phyloP scores from a whole-genome alignment of 2,888 invertebrate genomes.

The Trachelus tabidus region DNA sequence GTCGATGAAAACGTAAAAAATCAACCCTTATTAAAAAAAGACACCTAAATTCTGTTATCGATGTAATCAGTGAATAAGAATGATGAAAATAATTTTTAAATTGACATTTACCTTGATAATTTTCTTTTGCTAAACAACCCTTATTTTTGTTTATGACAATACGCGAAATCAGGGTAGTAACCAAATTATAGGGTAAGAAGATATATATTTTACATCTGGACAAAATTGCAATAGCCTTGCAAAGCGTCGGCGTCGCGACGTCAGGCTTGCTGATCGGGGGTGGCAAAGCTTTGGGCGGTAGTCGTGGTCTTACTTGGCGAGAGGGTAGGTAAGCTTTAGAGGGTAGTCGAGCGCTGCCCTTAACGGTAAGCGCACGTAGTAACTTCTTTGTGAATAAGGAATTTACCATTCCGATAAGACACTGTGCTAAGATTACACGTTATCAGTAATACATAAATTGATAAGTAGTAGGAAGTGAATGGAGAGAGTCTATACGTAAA shows the following conservation, averaged over 20 bases:
- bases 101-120: background rate
- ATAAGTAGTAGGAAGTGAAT: background rate
- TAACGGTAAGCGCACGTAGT: constrained; percentile 6
- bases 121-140: background rate
- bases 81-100: background rate
- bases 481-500: background rate
- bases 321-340: background rate
- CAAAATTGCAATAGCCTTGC: constrained; percentile 11
- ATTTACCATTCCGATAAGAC: background rate
- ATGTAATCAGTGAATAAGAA: background rate
- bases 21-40: background rate
- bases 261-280: constrained; percentile 1
- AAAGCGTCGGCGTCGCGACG: constrained; percentile 20
- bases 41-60: background rate
- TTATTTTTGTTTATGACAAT: background rate
- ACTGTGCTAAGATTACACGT: background rate
- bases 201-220: background rate
- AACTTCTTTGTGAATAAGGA: background rate
- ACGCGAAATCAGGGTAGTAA: background rate
- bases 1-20: background rate
- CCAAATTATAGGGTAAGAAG: background rate
- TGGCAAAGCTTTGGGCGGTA: constrained; percentile 8
- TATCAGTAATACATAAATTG: background rate
- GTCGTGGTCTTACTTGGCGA: constrained; percentile 14
- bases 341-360: constrained; percentile 21